Conservation (phyloP, 2,888 invertebrate species). For the Apeira syringaria region DNA sequence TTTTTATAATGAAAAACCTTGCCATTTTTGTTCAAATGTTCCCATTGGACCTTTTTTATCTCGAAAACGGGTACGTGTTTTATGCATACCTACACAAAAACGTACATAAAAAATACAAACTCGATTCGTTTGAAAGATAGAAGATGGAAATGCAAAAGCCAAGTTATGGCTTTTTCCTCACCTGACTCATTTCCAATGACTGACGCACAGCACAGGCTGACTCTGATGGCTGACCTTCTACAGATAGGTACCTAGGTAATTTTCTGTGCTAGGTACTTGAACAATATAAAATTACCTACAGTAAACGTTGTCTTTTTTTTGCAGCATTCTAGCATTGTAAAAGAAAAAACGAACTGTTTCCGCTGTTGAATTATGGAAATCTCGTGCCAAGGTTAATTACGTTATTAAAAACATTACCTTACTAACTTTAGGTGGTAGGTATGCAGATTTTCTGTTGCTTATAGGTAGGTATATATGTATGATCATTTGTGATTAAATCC, state of each 20-base stretch:
- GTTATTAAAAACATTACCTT: no score
- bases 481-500: no score
- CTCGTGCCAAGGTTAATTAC: slow-evolving; percentile 10
- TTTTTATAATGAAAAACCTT: no score
- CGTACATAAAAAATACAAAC: slow-evolving; percentile 8
- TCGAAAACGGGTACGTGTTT: slow-evolving; percentile 1
- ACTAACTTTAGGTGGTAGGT: no score
- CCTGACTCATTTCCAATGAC: slow-evolving; percentile 7
- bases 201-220: no score
- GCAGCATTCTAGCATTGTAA: slow-evolving; percentile 11
- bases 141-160: slow-evolving; percentile 10
- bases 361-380: slow-evolving; percentile 10
- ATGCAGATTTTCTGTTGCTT: no score
- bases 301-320: slow-evolving; percentile 12
- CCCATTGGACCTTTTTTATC: not conserved
- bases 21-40: not conserved
- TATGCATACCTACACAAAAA: not conserved
- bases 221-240: slow-evolving; percentile 18
- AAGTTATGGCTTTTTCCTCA: slow-evolving; percentile 8
- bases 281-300: slow-evolving; percentile 6
- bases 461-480: no score
- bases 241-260: slow-evolving; percentile 13
- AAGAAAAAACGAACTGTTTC: slow-evolving; percentile 12
- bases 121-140: slow-evolving; percentile 13
- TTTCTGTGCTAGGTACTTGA: slow-evolving; percentile 5